Percentiles rank a stretch among this genome's conserved stretches.
These are phyloP conservation scores for Theocolax elegans DNA, from an alignment of 1,140 invertebrate genomes.

Conservation along the genomic window DNA sequence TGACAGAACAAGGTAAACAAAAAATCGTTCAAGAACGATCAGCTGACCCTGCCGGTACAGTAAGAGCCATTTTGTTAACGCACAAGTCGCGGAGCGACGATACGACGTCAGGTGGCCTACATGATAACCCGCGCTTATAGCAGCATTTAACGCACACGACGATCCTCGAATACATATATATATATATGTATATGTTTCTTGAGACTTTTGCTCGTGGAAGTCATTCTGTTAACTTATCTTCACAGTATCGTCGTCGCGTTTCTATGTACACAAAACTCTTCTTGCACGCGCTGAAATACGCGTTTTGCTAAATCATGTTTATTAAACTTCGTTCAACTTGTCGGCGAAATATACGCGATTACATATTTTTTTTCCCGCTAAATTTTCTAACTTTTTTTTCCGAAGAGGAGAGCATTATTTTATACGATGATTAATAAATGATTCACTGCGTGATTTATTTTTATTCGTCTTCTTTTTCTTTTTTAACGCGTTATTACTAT, in stretches of 20 bases:
- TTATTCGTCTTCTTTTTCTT: no score
- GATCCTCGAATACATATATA: no score
- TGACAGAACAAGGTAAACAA: background rate
- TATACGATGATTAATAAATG: no score
- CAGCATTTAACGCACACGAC: no score
- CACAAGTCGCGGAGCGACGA: constrained; percentile 26
- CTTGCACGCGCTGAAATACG: background rate
- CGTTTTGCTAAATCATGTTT: constrained; percentile 4
- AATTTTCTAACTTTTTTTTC: no score
- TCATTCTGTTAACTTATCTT: background rate
- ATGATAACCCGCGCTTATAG: no score
- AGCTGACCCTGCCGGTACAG: background rate
- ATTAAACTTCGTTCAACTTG: constrained; percentile 3
- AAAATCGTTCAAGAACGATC: constrained; percentile 1
- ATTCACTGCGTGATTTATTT: no score
- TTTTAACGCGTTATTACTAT: no score
- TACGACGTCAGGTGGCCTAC: constrained; percentile 56
- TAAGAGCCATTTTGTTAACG: constrained; percentile 51
- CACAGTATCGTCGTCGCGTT: background rate
- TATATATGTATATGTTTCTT: no score
- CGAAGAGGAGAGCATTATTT: no score
- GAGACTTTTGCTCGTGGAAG: constrained; percentile 23
- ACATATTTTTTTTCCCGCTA: no score
- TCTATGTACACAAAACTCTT: background rate
- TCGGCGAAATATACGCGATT: no score